Evolutionary conservation across 2,113 vertebrate species (phyloP).

Genomic region (Gopherus flavomarginatus): DNA sequence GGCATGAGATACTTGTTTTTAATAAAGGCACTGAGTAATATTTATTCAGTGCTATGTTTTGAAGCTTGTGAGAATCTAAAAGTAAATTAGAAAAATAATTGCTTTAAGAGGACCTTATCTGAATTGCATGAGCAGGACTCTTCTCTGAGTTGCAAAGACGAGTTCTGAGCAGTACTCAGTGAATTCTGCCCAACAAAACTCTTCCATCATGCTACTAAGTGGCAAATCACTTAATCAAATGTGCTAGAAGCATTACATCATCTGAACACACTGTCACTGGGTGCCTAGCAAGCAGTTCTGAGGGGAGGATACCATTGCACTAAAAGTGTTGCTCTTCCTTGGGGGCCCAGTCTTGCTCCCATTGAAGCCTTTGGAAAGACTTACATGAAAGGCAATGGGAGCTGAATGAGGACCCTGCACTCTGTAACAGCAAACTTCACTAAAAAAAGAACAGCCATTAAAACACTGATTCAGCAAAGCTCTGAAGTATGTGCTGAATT

Average conservation of each 20-base stretch:
- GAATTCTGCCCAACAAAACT: background rate
- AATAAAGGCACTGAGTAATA: background rate
- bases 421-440: conserved; percentile 23
- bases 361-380: background rate
- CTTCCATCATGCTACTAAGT: conserved; percentile 52
- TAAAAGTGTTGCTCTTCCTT: conserved; percentile 1
- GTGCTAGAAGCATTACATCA: conserved; percentile 47
- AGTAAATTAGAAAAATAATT: background rate
- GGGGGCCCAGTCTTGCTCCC: background rate
- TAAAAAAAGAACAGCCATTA: conserved; percentile 5
- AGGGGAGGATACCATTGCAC: background rate
- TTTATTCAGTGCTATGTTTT: background rate
- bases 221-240: conserved; percentile 45
- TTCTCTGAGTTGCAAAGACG: background rate
- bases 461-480: background rate
- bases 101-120: background rate
- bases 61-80: background rate
- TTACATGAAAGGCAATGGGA: background rate
- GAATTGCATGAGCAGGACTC: background rate
- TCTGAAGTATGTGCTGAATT: background rate
- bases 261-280: conserved; percentile 24
- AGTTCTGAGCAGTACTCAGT: background rate
- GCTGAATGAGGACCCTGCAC: conserved; percentile 9
- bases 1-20: conserved; percentile 7
- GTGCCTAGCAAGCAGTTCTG: conserved; percentile 39